These are phyloP conservation scores for Trigoniulus corallinus DNA, from an alignment of 1,140 invertebrate species.

Conservation along the genomic window DNA sequence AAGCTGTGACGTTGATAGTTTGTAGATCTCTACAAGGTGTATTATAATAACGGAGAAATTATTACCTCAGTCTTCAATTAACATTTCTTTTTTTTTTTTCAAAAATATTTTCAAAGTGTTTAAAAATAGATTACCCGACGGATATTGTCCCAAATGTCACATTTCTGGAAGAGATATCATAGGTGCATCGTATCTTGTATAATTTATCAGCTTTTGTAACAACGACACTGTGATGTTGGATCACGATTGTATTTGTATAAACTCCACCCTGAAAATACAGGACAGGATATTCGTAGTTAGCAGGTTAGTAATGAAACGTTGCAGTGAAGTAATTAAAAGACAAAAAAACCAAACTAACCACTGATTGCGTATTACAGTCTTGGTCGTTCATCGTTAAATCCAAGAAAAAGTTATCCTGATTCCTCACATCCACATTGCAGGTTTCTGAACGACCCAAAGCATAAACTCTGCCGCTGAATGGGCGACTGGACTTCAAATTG, in stretches of 20 bases:
- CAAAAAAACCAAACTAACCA: constrained; percentile 16
- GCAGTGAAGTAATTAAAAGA: not conserved
- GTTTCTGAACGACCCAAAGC: constrained; percentile 81
- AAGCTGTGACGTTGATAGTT: constrained; percentile 87
- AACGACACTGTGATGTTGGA: constrained; percentile 88
- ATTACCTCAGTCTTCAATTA: too few species aligned
- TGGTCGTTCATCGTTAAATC: constrained; percentile 84
- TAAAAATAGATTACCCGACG: constrained; percentile 42
- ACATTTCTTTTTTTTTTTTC: not conserved
- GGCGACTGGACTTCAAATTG: constrained; percentile 77
- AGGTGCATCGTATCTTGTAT: constrained; percentile 90
- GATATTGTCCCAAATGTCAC: constrained; percentile 96
- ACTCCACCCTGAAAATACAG: constrained; percentile 52
- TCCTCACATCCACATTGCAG: constrained; percentile 83
- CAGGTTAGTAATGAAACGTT: too few species aligned
- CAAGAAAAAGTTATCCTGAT: constrained; percentile 76
- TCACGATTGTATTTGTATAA: constrained; percentile 83
- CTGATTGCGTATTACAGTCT: constrained; percentile 65
- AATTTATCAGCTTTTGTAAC: constrained; percentile 95
- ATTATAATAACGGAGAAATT: too few species aligned
- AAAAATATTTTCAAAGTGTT: not conserved
- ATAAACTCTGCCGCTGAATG: constrained; percentile 87
- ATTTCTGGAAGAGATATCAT: constrained; percentile 90
- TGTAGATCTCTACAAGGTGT: constrained; percentile 76
- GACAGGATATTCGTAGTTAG: not conserved